A percentile compares a stretch with the other conserved stretches of the same genome.
Conservation (phyloP, 2,797 vertebrate species). For the Potorous gilbertii region DNA sequence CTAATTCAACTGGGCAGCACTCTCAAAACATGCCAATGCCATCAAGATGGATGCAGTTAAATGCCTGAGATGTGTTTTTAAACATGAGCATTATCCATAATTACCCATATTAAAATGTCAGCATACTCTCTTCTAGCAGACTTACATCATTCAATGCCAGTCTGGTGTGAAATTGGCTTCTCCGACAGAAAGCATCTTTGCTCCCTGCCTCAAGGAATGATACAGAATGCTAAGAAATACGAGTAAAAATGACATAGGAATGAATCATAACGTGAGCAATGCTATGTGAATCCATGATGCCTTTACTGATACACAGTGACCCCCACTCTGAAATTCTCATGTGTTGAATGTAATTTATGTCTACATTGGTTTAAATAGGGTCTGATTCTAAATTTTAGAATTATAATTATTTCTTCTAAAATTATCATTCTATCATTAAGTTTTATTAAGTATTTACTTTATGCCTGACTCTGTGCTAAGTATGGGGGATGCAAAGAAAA, state of each 20-base stretch:
- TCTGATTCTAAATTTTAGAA: background rate
- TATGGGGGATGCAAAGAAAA: background rate
- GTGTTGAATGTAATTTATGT: background rate
- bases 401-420: background rate
- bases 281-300: background rate
- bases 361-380: background rate
- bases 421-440: background rate
- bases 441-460: background rate
- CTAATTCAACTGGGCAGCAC: slow-evolving; percentile 58
- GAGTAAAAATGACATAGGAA: background rate
- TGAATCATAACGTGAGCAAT: background rate
- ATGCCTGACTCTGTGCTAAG: background rate
- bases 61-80: slow-evolving; percentile 55
- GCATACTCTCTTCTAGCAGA: slow-evolving; percentile 35
- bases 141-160: slow-evolving; percentile 19
- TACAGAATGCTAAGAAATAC: background rate
- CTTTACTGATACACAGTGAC: background rate
- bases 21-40: slow-evolving; percentile 55
- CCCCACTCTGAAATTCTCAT: background rate
- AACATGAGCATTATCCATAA: slow-evolving; percentile 44
- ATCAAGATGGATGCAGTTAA: slow-evolving; percentile 44
- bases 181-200: slow-evolving; percentile 31
- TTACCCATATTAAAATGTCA: slow-evolving; percentile 61
- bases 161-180: slow-evolving; percentile 31
- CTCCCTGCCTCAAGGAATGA: slow-evolving; percentile 14